These are phyloP conservation scores for Drosophila ogumai DNA, from an alignment of 1,140 invertebrate species.

Conservation along the genomic window DNA sequence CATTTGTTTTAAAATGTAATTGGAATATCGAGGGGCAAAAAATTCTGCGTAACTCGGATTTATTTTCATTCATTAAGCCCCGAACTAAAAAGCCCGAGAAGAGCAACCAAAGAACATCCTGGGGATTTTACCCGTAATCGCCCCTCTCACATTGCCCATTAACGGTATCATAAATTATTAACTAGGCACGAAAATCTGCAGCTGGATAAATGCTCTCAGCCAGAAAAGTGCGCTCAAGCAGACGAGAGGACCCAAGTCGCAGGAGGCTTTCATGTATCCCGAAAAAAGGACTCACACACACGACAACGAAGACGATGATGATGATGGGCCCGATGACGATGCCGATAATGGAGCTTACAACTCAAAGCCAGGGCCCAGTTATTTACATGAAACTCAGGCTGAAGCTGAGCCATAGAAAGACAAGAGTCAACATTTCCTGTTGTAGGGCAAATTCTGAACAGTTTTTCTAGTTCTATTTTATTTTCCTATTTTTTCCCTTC, in stretches of 20 bases:
- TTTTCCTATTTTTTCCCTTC: constrained; percentile 21
- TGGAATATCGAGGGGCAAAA: constrained; percentile 8
- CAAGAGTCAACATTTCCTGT: constrained; percentile 43
- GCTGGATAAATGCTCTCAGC: constrained; percentile 61
- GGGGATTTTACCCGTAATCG: constrained; percentile 40
- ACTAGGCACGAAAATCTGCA: constrained; percentile 59
- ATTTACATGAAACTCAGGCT: constrained; percentile 53
- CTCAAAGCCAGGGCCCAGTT: constrained; percentile 35
- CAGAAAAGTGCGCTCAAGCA: constrained; percentile 59
- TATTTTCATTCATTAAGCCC: constrained; percentile 3
- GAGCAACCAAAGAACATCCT: constrained; percentile 11
- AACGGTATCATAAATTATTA: constrained; percentile 63
- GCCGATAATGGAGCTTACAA: constrained; percentile 44
- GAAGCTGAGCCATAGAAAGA: constrained; percentile 16
- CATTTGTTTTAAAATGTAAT: constrained; percentile 13
- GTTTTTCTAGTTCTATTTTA: constrained; percentile 26
- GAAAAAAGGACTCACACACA: constrained; percentile 31
- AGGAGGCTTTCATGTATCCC: constrained; percentile 21
- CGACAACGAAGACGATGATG: constrained; percentile 10
- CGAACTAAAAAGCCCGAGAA: neutral
- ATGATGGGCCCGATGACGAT: constrained; percentile 11
- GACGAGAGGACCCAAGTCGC: constrained; percentile 20
- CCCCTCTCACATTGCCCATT: constrained; percentile 42
- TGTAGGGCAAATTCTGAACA: constrained; percentile 23
- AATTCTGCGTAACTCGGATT: neutral